Evolutionary conservation across 2,113 vertebrate species (phyloP).

Genomic region (Terrapene triunguis): DNA sequence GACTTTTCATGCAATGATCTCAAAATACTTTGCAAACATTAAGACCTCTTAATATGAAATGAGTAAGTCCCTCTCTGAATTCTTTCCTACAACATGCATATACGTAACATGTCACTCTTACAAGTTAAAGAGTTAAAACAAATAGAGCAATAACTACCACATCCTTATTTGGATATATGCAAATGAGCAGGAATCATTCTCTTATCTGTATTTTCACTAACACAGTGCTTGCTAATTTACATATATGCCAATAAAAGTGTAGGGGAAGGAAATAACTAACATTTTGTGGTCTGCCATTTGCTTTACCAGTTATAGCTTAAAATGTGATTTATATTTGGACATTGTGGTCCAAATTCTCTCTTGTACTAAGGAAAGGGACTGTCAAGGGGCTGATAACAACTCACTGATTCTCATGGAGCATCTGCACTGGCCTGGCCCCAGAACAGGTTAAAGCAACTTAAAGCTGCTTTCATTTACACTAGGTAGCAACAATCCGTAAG

Average conservation of each 20-base stretch:
- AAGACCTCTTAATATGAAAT: not conserved
- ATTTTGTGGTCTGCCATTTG: not conserved
- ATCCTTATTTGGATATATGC: conserved; percentile 40
- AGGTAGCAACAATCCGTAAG: not conserved
- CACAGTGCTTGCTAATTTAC: conserved; percentile 13
- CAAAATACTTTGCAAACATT: not conserved
- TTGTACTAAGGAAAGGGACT: not conserved
- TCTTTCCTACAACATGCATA: not conserved
- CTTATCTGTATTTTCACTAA: conserved; percentile 64
- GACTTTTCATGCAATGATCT: conserved; percentile 7
- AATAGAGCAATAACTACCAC: conserved; percentile 37
- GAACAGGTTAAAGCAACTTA: not conserved
- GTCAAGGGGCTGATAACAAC: not conserved
- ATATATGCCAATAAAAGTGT: not conserved
- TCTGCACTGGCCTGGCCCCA: not conserved
- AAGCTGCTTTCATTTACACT: not conserved
- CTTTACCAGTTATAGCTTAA: not conserved
- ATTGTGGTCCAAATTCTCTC: fast-evolving
- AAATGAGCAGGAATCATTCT: conserved; percentile 57
- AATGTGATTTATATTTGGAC: fast-evolving
- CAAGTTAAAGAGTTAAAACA: not conserved
- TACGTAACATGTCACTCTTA: not conserved
- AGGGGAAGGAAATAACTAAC: not conserved
- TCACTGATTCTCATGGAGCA: not conserved
- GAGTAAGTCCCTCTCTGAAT: conserved; percentile 28